phyloP scores from a whole-genome alignment of 37 sponge, comb jelly and placozoan species.

The Geodia barretti region DNA sequence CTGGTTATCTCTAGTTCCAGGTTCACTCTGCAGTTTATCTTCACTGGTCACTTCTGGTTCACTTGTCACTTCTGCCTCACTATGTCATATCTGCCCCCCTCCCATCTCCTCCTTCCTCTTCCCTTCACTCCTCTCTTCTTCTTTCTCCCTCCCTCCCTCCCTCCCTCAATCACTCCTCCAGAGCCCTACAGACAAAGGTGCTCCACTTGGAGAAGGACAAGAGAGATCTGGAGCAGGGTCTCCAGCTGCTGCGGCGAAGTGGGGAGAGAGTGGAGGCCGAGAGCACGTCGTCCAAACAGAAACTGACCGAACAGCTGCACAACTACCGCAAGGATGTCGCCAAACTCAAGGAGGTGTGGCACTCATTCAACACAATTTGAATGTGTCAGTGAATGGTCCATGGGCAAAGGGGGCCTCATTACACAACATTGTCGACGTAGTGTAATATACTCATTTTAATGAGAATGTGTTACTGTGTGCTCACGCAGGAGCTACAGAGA shows the following conservation, averaged over 20 bases:
- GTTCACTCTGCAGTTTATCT: too few relatives aligned
- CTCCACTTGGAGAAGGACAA: constrained; percentile 77
- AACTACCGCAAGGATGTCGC: constrained; percentile 72
- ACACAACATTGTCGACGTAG: too few relatives aligned
- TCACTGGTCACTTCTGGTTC: too few relatives aligned
- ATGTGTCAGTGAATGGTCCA: too few relatives aligned
- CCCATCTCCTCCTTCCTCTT: too few relatives aligned
- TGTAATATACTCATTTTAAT: too few relatives aligned
- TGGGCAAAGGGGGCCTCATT: too few relatives aligned
- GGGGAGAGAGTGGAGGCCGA: constrained; percentile 58
- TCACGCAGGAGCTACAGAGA: constrained; percentile 35
- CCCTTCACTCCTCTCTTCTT: neutral
- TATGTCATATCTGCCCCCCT: too few relatives aligned
- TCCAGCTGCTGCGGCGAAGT: constrained; percentile 52
- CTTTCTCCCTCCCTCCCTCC: neutral
- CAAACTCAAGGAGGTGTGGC: constrained; percentile 85
- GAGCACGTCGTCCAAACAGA: constrained; percentile 67
- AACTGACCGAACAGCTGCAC: constrained; percentile 62
- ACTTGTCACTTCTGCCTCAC: too few relatives aligned
- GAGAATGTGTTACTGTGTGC: too few relatives aligned
- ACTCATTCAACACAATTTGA: neutral
- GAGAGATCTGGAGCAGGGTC: constrained; percentile 58
- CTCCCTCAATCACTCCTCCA: constrained; percentile 17
- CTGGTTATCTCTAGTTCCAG: too few relatives aligned
- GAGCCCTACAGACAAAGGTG: constrained; percentile 51